A percentile compares a stretch with the other conserved stretches of the same genome.
Conservation (phyloP, 2,113 vertebrate species). For the Malurus alboscapulatus region DNA sequence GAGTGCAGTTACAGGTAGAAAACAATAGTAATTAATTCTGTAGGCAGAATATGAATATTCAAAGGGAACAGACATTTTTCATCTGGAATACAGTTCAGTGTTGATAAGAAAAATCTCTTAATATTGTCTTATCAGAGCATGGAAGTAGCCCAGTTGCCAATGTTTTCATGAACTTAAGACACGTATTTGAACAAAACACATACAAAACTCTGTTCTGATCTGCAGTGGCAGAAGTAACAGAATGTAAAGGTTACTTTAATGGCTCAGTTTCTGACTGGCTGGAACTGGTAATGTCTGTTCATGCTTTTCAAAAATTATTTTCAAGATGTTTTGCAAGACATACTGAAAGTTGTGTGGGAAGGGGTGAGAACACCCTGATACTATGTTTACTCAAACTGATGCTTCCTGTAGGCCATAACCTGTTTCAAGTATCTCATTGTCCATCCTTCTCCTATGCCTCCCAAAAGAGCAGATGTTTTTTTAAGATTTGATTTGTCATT, state of each 20-base stretch:
- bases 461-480: not conserved
- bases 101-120: not conserved
- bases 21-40: not conserved
- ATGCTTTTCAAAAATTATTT: not conserved
- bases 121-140: not conserved
- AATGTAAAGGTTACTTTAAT: not conserved
- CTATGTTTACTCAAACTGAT: not conserved
- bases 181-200: not conserved
- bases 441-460: not conserved
- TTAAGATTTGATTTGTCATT: not conserved
- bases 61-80: not conserved
- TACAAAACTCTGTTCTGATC: not conserved
- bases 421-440: not conserved
- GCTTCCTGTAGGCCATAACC: not conserved
- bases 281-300: not conserved
- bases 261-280: not conserved
- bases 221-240: not conserved
- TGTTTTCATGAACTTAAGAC: not conserved
- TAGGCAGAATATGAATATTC: not conserved
- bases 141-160: not conserved
- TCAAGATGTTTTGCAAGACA: slow-evolving; percentile 21
- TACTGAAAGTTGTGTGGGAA: slow-evolving; percentile 45
- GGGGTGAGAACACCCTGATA: not conserved
- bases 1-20: not conserved
- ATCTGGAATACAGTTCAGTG: not conserved